Evolutionary conservation across 2,113 vertebrate species (phyloP), one percentile per base, ranked within the genome.

Genomic region (Etia nguti): DNA sequence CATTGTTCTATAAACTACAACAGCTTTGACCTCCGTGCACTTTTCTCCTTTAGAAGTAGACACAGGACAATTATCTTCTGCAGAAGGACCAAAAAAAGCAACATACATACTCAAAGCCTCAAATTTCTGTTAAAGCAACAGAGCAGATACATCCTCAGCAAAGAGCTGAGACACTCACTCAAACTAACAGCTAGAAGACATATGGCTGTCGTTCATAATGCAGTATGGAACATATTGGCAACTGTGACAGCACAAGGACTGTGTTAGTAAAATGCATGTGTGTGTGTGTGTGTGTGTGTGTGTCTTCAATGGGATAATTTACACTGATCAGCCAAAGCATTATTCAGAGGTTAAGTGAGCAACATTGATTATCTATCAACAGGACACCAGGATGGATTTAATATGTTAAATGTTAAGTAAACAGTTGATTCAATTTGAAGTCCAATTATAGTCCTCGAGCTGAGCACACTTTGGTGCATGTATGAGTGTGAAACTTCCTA

Each of bases 131-230:
- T 10, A 55, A 55, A 56, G 22, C 54, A 56, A 13, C 5, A 55
- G 52, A 55, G 54, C 10, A 24, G 10, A 22, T 56, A 24, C 6
- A 12, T 22, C 10, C n/a, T 12, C n/a, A 22, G 52, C n/a, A 22
- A 55, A 77, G 73, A 50, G 34, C 22, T 13, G 16, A 77, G 2
- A 20, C 6, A 8, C 79, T 86, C 7, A 5, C 81, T 88, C 73
- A 56, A 41, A 26, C 60, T 59, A 88, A 87, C 89, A 79, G 83
- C 68, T 70, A 81, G 22, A 18, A 82, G 86, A 91, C 95, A 95
- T 94, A 94, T 90, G 95, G 93, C 79, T 83, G 81, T 88, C 84
- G 89, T 95, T 88, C 89, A 95, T 95, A 94, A 96, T 95, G 89
- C 81, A 96, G 77, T 18, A 83, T 26, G 22, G 46, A 70, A 12